Base-by-base conservation (phyloP, 2,888 invertebrate genomes). In the Scelioninae gen. 2 region DNA sequence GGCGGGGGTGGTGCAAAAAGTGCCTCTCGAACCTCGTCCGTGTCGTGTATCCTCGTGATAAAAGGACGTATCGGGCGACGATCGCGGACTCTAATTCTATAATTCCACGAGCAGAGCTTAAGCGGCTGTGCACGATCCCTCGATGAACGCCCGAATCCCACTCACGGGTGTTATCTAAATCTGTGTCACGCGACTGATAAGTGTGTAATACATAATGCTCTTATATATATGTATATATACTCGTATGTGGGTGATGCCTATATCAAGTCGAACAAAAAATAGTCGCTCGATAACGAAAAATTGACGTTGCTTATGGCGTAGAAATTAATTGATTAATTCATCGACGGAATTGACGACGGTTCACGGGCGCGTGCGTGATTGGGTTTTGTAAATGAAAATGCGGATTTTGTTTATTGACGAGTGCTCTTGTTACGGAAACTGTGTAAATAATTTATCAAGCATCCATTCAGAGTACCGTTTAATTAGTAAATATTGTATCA, bases 11-110 rank as follows among this genome's bases (percentile, higher is more conserved):
- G 58, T 55, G 43, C 45, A 48, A 71, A 73, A 73, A 73, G 64
- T 46, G 43, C 15, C 22, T 46, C 39, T 41, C 39, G 18, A 73
- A 52, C 48, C 25, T 15, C 31, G 57, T 53, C 52, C 48, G 61
- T 61, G 48, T 60, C 65, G 67, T 74, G 65, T 50, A 65, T 69
- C 65, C 69, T 45, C 53, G 73, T 69, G 81, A 81, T 81, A 81
- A 81, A 81, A 74, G 78, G 80, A 81, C 79, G 78, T 80, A 79
- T 75, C 69, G 57, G 55, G 64, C 69, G 57, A 74, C 78, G 77
- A 81, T 78, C 75, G 73, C 61, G 75, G 77, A 78, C 78, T 80
- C 79, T 81, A 81, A 81, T 81, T 81, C 81, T 80, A 78, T 80
- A 81, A 81, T 80, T 80, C 81, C 79, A 53, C 46, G 69, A 61